A percentile compares a stretch with the other conserved stretches of the same genome.
Evolutionary conservation across 2,888 invertebrate genomes (phyloP).

Genomic region (Ichneumon xanthorius): DNA sequence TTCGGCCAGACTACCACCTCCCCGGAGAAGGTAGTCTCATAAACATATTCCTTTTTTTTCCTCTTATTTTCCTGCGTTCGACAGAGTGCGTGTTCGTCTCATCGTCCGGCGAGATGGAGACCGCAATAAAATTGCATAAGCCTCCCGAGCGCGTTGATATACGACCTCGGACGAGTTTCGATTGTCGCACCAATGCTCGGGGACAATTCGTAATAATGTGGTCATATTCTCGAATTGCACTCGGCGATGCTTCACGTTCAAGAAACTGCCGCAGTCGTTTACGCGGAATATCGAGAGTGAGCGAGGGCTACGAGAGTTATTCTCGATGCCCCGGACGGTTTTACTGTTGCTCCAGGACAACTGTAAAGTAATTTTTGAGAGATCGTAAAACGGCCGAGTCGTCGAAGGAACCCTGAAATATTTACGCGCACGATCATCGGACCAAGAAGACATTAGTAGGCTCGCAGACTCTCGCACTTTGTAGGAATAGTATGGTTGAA

Average conservation of each 20-base stretch:
- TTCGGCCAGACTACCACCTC: conserved; percentile 27
- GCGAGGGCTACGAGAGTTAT: not conserved
- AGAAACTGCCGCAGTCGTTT: conserved; percentile 9
- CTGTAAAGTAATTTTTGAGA: conserved; percentile 77
- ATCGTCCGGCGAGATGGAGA: conserved; percentile 60
- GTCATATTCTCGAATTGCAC: conserved; percentile 68
- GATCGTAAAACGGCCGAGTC: conserved; percentile 70
- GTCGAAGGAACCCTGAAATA: conserved; percentile 62
- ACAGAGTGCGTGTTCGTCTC: conserved; percentile 69
- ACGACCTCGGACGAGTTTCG: conserved; percentile 68
- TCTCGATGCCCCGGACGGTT: conserved; percentile 61
- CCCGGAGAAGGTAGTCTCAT: conserved; percentile 70
- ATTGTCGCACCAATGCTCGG: conserved; percentile 70
- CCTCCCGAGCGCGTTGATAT: conserved; percentile 66
- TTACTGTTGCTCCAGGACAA: conserved; percentile 70
- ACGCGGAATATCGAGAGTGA: not conserved
- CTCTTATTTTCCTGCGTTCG: conserved; percentile 17
- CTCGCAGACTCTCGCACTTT: conserved; percentile 30
- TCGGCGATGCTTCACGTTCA: not conserved
- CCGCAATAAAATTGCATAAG: conserved; percentile 79
- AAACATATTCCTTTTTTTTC: conserved; percentile 75
- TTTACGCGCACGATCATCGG: conserved; percentile 76
- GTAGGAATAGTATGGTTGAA: conserved; percentile 22
- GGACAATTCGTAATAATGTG: conserved; percentile 79
- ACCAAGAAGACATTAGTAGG: conserved; percentile 59